Base-by-base conservation (phyloP, 2,797 vertebrate genomes). In the Philypnodon macrostomus region DNA sequence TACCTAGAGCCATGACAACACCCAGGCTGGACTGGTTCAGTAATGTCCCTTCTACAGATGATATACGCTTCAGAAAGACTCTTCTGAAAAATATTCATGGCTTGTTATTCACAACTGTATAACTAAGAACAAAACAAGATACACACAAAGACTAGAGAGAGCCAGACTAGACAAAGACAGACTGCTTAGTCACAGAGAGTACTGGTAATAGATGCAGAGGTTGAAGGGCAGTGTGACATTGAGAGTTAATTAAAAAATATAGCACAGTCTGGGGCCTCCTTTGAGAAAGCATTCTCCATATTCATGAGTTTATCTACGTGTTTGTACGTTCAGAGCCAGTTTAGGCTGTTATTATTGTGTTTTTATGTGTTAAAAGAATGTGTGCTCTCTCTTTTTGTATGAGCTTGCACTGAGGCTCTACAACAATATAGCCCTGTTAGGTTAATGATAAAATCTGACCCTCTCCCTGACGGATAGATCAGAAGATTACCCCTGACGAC, bases 191-290 rank as follows among this genome's bases (percentile, higher is more conserved):
- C 38, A 31, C 38, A 77, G 58, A 36, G 48, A 58, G 67, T 65
- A 63, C 74, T 71, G 71, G 65, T 74, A 73, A 72, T 62, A 73
- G 77, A 84, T 65, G 71, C 57, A 69, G 53, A 72, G 74, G 77
- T 66, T 87, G 81, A 88, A 91, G 89, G 88, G 52, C 87, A 84
- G 53, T 14, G 63, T 85, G 89, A 88, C 90, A 75, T 90, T 90
- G 85, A 85, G 74, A 87, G 75, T 89, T 91, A 90, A 91, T 91
- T 88, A 90, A 88, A 91, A 73, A 83, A 81, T 58, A 81, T 34
- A 59, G 70, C 68, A 77, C 76, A 88, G 85, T 90, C 81, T 80
- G 79, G 61, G 7, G 36, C 77, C 54, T 55, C 73, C 58, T 30
- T 37, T 39, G 57, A 77, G 55, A 58, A 65, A 55, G 50, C 55